Percentiles rank a stretch among this genome's conserved stretches.
Conservation (phyloP, 2,113 vertebrate genomes). For the Pitta sordida region DNA sequence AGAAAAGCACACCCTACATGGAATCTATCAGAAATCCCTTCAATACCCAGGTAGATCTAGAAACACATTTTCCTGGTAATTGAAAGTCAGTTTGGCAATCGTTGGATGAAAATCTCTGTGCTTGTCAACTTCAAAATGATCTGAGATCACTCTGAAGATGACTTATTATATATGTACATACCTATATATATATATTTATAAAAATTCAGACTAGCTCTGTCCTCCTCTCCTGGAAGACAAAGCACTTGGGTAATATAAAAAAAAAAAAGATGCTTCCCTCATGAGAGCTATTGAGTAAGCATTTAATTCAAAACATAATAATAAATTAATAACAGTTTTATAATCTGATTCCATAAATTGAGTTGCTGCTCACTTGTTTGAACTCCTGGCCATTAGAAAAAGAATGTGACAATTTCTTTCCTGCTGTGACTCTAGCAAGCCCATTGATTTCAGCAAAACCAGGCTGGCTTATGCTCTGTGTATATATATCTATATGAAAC, state of each 20-base stretch:
- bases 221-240: not conserved
- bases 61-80: not conserved
- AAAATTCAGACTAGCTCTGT: not conserved
- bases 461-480: rapidly evolving
- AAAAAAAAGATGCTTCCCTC: not conserved
- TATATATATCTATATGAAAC: not conserved
- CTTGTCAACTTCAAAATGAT: not conserved
- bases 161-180: not conserved
- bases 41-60: not conserved
- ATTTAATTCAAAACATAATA: not conserved
- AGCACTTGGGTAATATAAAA: not conserved
- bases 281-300: not conserved
- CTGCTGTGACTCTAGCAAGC: not conserved
- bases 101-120: not conserved
- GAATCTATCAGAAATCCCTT: not conserved
- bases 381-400: not conserved
- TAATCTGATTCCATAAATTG: not conserved
- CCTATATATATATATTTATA: no score
- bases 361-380: not conserved
- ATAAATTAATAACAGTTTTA: not conserved
- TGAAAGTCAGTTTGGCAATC: not conserved
- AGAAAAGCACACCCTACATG: not conserved
- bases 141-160: not conserved
- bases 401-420: not conserved
- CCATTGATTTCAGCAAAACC: not conserved